Percentiles rank a stretch among this genome's conserved stretches.
Conservation (phyloP, 2,113 vertebrate genomes). For the Nymphicus hollandicus region DNA sequence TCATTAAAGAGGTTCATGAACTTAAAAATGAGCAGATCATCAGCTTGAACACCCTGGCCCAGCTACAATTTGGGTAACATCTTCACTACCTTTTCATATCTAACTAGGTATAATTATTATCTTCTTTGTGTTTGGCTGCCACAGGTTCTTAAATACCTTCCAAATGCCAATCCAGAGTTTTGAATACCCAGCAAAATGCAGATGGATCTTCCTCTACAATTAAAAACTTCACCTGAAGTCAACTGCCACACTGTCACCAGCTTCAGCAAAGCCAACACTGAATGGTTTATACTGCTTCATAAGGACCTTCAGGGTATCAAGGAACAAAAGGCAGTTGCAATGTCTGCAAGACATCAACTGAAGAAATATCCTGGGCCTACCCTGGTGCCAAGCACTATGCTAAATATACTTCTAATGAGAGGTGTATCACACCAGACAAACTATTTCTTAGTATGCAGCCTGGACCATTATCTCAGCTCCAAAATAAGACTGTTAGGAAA, state of each 20-base stretch:
- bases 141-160: neutral
- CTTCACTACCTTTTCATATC: neutral
- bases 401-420: slow-evolving; percentile 1
- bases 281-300: neutral
- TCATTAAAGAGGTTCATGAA: neutral
- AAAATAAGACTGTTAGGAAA: slow-evolving; percentile 5
- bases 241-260: neutral
- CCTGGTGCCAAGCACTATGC: neutral
- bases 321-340: neutral
- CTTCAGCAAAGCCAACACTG: neutral
- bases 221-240: neutral
- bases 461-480: neutral
- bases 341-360: neutral
- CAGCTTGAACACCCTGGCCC: neutral
- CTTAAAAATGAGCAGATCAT: neutral
- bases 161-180: neutral
- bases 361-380: neutral
- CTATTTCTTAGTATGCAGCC: neutral
- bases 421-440: neutral
- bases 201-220: neutral
- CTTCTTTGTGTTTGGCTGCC: neutral
- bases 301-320: neutral
- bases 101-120: neutral
- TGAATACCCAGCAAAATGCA: neutral
- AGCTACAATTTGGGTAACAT: neutral